These are phyloP conservation scores for Andrena praecox DNA, from an alignment of 2,888 invertebrate species.

Conservation along the genomic window DNA sequence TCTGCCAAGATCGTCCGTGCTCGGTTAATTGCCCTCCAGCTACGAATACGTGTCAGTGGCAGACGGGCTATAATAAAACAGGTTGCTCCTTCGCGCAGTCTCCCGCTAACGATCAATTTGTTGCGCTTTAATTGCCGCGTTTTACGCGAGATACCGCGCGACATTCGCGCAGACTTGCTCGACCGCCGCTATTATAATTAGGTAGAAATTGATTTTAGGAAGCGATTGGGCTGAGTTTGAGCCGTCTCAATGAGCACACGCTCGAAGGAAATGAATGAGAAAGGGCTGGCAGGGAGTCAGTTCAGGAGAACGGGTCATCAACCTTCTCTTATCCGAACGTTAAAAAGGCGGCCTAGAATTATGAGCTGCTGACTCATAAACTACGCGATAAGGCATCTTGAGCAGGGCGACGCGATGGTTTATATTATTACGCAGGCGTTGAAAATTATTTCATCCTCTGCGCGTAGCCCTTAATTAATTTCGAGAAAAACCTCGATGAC, in stretches of 20 bases:
- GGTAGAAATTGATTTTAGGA: conserved; percentile 22
- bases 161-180: neutral
- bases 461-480: conserved; percentile 22
- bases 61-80: conserved; percentile 63
- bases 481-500: conserved; percentile 1
- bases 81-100: conserved; percentile 40
- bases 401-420: conserved; percentile 36
- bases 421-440: neutral
- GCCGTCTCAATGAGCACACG: conserved; percentile 28
- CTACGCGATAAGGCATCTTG: conserved; percentile 57
- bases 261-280: conserved; percentile 29
- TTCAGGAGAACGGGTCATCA: conserved; percentile 45
- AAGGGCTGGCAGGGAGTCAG: neutral
- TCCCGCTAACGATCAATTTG: conserved; percentile 65
- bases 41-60: conserved; percentile 53
- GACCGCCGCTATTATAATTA: neutral
- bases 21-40: conserved; percentile 61
- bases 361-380: conserved; percentile 58
- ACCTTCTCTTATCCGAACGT: conserved; percentile 60
- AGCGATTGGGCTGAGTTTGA: neutral
- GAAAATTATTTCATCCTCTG: conserved; percentile 25
- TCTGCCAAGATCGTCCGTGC: conserved; percentile 59
- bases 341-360: conserved; percentile 49
- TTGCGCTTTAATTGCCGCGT: conserved; percentile 64
- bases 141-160: conserved; percentile 24